Percentiles rank a stretch among this genome's conserved stretches.
Evolutionary conservation across 2,113 vertebrate species (phyloP).

Genomic region (Cnemophilus loriae): DNA sequence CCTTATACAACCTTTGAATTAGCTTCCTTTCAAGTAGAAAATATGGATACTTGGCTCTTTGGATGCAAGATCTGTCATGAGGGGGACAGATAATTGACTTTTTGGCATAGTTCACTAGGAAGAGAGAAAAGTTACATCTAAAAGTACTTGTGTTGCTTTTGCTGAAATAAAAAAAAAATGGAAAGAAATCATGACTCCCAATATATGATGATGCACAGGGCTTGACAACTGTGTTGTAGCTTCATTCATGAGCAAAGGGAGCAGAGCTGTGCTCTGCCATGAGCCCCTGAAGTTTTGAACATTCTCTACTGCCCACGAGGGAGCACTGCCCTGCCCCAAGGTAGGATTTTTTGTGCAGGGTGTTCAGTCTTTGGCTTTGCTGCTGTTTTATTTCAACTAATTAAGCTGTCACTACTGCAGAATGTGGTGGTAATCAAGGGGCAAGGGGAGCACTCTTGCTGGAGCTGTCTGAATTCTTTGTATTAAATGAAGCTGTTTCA

Average conservation of each 20-base stretch:
- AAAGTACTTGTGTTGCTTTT: neutral
- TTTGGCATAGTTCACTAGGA: neutral
- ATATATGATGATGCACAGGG: neutral
- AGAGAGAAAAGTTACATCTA: neutral
- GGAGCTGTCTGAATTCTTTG: neutral
- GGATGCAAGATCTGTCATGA: neutral
- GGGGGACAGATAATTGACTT: neutral
- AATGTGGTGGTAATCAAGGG: neutral
- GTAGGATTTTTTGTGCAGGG: neutral
- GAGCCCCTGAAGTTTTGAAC: neutral
- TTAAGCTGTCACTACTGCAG: neutral
- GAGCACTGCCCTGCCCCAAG: neutral
- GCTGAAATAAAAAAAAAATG: neutral
- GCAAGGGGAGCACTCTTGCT: neutral
- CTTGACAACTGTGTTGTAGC: neutral
- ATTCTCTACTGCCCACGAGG: neutral
- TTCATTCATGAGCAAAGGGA: neutral
- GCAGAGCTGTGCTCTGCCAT: neutral
- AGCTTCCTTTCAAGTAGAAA: neutral
- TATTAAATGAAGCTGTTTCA: neutral
- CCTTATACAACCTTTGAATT: neutral
- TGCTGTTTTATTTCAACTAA: neutral
- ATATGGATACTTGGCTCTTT: neutral
- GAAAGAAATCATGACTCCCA: neutral
- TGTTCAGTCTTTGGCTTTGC: neutral